A percentile compares a stretch with the other conserved stretches of the same genome.
Evolutionary conservation across 2,888 invertebrate genomes (phyloP).

Genomic region (Nasonia oneida): DNA sequence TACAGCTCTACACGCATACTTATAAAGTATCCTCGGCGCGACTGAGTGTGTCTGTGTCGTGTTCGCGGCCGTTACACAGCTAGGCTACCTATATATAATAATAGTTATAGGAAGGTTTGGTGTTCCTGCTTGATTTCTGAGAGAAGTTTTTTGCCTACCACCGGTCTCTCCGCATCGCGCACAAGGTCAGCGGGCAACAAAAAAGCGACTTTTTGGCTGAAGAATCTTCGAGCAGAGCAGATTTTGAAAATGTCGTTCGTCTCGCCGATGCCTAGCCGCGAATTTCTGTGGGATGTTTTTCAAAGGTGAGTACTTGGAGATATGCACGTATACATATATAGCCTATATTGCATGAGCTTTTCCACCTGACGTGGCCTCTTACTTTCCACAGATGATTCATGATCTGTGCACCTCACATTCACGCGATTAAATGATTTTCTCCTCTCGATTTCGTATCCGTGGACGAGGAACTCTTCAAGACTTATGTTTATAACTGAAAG

Average conservation of each 20-base stretch:
- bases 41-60: too few species aligned
- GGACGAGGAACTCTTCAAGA: background rate
- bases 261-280: slow-evolving; percentile 87
- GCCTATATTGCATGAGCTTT: background rate
- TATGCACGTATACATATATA: background rate
- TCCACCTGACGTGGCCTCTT: slow-evolving; percentile 50
- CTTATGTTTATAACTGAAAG: background rate
- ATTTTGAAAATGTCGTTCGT: slow-evolving; percentile 79
- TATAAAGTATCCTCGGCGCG: too few species aligned
- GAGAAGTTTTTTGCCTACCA: background rate
- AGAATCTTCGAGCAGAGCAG: background rate
- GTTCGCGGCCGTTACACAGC: background rate
- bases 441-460: background rate
- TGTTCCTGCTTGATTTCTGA: background rate
- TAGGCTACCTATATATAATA: background rate
- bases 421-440: background rate
- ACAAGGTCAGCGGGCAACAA: background rate
- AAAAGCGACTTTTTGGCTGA: background rate
- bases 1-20: too few species aligned
- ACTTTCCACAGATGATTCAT: slow-evolving; percentile 6
- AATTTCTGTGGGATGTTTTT: slow-evolving; percentile 90
- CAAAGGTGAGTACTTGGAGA: slow-evolving; percentile 82
- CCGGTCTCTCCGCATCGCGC: background rate
- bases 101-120: background rate
- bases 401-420: background rate